Evolutionary conservation across 2,888 invertebrate species (phyloP).

Genomic region (Eustalomyia histrio): DNA sequence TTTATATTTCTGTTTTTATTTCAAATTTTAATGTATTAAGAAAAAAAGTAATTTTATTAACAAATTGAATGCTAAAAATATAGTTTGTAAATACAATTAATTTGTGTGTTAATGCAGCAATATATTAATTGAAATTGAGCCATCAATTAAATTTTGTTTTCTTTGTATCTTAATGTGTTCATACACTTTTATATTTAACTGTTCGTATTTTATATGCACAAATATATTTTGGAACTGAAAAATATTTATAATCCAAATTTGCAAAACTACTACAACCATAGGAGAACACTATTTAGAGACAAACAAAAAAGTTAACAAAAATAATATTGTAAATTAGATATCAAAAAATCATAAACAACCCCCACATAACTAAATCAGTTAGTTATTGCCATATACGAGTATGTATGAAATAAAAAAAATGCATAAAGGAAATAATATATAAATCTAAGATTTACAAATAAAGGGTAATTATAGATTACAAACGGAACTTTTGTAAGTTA

Average conservation of each 20-base stretch:
- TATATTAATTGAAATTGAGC: no score
- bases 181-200: not conserved
- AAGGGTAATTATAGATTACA: not conserved
- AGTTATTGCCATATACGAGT: slow-evolving; percentile 33
- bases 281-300: not conserved
- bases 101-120: no score
- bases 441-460: not conserved
- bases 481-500: no score
- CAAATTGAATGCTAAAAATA: no score
- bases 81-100: no score
- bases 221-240: slow-evolving; percentile 34
- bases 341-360: slow-evolving; percentile 49
- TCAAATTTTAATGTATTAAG: no score
- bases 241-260: slow-evolving; percentile 14
- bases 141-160: no score
- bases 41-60: no score
- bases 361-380: slow-evolving; percentile 55
- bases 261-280: slow-evolving; percentile 21
- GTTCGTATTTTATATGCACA: not conserved
- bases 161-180: not conserved
- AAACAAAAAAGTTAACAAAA: slow-evolving; percentile 8
- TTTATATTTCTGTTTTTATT: no score
- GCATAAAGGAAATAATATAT: not conserved
- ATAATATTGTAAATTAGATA: slow-evolving; percentile 47
- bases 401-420: not conserved